These are phyloP conservation scores for Myotis pilosus DNA, from an alignment of 2,797 vertebrate species.

Conservation along the genomic window DNA sequence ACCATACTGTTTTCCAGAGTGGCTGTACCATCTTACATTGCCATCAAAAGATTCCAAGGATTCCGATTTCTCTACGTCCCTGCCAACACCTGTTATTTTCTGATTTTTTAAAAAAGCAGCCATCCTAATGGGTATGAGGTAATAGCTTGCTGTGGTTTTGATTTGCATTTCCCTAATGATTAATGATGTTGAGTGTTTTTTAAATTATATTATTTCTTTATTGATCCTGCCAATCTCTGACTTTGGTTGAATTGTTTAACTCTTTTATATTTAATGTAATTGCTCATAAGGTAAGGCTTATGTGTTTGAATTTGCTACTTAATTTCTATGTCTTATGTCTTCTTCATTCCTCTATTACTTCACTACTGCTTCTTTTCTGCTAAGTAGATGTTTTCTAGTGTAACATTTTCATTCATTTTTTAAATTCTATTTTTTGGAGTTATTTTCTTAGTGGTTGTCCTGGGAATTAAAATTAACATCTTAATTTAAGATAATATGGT, in stretches of 20 bases:
- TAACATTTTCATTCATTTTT: not conserved
- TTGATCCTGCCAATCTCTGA: not conserved
- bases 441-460: not conserved
- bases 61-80: not conserved
- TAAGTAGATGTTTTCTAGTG: not conserved
- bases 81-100: not conserved
- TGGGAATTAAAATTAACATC: not conserved
- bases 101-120: not conserved
- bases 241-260: not conserved
- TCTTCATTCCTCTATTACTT: not conserved
- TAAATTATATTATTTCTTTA: not conserved
- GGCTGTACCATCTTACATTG: not conserved
- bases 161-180: not conserved
- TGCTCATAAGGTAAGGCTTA: not conserved
- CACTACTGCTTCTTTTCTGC: not conserved
- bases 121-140: too few species aligned
- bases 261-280: not conserved
- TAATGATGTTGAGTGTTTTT: not conserved
- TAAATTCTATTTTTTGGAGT: not conserved
- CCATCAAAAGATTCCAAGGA: not conserved
- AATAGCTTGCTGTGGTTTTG: not conserved
- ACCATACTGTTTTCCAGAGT: not conserved
- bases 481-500: not conserved
- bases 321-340: not conserved
- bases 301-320: not conserved